Evolutionary conservation across 2,888 invertebrate genomes (phyloP), one percentile per base, ranked within the genome.

Genomic region (Idaea straminata): DNA sequence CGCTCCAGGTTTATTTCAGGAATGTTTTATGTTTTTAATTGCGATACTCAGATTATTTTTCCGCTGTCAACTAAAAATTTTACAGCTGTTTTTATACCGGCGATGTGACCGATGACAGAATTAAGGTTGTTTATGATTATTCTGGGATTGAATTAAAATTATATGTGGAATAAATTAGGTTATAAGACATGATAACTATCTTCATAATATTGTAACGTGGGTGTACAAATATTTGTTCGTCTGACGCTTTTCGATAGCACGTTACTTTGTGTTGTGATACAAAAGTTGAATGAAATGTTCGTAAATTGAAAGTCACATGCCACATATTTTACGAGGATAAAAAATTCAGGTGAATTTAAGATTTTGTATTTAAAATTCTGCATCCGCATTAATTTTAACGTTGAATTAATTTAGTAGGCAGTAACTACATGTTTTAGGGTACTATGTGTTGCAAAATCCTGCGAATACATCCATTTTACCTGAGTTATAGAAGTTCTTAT

Each of bases 21-120:
- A 86, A 80, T 86, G 84, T 88, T 87, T 88, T 89, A 89, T 87
- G 84, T 87, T 89, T 91, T 91, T 92, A 92, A 92, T 92, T 92
- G 89, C 87, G 85, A 82, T 85, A 78, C 79, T 80, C 72, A 79
- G 84, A 88, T 89, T 89, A 89, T 90, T 91, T 89, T 87, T 86
- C 83, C 73, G 79, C 80, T 81, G 84, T 83, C 84, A 83, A 83
- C 85, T 82, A 85, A 88, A 84, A 83, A 80, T 87, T 88, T 90
- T 88, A 90, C 88, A 85, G 87, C 84, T 87, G 88, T 84, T 89
- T 88, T 91, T 87, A 87, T 85, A 81, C 80, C 81, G 79, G 80
- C 81, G 77, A 84, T 83, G 83, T 84, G 83, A 83, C 85, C 83
- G 91, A 87, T 89, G 92, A 92, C 91, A 91, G 91, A 90, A 81